These are phyloP conservation scores for Brassicogethes aeneus DNA, from an alignment of 2,888 invertebrate genomes.

Conservation along the genomic window DNA sequence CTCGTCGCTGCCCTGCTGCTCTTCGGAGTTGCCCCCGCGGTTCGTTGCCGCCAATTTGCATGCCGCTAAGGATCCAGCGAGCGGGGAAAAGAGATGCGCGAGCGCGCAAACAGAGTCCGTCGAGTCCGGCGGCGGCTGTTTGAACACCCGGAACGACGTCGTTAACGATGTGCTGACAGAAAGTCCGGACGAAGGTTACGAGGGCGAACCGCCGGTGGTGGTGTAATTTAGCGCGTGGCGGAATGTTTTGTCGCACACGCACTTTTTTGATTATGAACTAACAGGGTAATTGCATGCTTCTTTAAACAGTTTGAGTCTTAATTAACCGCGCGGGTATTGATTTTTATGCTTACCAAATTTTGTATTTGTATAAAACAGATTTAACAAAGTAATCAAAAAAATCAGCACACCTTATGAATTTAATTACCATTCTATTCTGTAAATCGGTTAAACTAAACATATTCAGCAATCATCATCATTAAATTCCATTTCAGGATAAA, in stretches of 20 bases:
- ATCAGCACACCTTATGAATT: no score
- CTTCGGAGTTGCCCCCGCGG: constrained; percentile 44
- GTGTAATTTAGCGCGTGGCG: constrained; percentile 16
- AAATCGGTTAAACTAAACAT: no score
- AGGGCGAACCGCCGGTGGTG: constrained; percentile 29
- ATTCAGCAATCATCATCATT: no score
- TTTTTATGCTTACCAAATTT: no score
- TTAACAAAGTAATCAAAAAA: no score
- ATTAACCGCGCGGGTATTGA: background rate
- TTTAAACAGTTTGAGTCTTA: background rate
- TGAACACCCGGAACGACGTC: constrained; percentile 15
- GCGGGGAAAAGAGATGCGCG: constrained; percentile 22
- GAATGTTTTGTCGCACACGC: background rate
- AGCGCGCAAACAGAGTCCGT: constrained; percentile 28
- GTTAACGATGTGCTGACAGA: constrained; percentile 26
- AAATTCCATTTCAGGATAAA: no score
- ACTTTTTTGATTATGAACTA: background rate
- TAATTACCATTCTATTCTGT: no score
- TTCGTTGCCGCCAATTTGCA: constrained; percentile 41
- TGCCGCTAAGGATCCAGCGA: constrained; percentile 15
- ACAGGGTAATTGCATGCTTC: background rate
- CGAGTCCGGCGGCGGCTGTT: constrained; percentile 9
- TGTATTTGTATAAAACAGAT: no score
- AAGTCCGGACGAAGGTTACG: constrained; percentile 33
- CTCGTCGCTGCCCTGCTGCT: constrained; percentile 38